Evolutionary conservation across 2,888 invertebrate genomes (phyloP), one percentile per base, ranked within the genome.

Genomic region (Chirona hameri): DNA sequence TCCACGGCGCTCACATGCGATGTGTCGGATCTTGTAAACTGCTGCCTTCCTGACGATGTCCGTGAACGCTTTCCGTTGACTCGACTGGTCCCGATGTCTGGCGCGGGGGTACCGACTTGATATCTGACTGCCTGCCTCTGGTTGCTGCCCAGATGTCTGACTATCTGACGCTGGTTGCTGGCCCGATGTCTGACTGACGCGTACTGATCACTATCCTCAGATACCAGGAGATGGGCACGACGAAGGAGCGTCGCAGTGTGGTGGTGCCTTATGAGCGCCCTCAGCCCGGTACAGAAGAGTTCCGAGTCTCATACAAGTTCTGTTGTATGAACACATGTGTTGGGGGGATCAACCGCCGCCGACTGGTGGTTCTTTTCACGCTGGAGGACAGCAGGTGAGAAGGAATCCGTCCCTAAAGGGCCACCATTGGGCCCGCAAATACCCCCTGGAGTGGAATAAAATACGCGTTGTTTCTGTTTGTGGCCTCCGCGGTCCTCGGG

Each of bases 241-340:
- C 72, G 5, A 31, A 31, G 18, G 72, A 72, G 72, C 72, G 72
- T 0, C 72, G 72, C 27, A 72, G 72, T 27, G 72, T 72, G 31
- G 72, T 72, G 72, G 72, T 72, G 29, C 72, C 72, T 14, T 72
- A 18, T 29, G 31, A 72, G 18, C 72, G 18, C 3, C 72, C 31
- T 0, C 72, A 29, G 72, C 72, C 72, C 18, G 72, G 72, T 29
- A 72, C 72, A 7, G 4, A 18, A 4, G 31, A 72, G 18, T 72
- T 18, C 72, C 27, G 3, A 15, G 72, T 72, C 10, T 27, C 27
- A 14, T 72, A 72, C 72, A 29, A 31, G 31, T 72, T 72, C 72
- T 72, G 72, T 31, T 72, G 72, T 29, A 72, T 72, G 72, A 72
- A 72, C 72, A 72, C 72, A 12, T 72, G 72, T 29, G 31, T 72